Evolutionary conservation across 53 echinoderm and acorn worm species (phyloP).

Genomic region (Pentamera pediparva): DNA sequence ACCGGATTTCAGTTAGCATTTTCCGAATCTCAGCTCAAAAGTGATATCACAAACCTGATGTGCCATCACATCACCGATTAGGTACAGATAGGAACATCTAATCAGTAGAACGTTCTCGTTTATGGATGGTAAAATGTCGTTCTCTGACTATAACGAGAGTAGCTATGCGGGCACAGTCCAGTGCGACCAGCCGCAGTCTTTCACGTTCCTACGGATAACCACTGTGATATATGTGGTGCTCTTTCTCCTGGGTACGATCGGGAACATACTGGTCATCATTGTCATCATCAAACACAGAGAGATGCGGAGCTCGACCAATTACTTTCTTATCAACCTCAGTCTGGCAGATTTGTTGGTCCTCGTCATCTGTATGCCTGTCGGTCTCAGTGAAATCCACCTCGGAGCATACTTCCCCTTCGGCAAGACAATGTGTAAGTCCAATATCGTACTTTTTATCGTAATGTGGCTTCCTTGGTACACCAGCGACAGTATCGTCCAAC

Average conservation of each 20-base stretch:
- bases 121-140: no score
- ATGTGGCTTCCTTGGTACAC: no score
- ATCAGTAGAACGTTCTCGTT: no score
- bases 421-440: slow-evolving; percentile 90
- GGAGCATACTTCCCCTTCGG: slow-evolving; percentile 42
- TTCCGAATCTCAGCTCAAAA: no score
- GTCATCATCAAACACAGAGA: slow-evolving; percentile 87
- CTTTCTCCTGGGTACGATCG: slow-evolving; percentile 72
- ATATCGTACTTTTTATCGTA: not conserved
- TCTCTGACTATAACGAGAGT: no score
- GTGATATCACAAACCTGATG: no score
- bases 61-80: no score
- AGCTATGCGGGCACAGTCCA: no score
- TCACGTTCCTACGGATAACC: slow-evolving; percentile 24
- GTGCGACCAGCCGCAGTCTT: not conserved
- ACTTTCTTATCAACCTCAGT: slow-evolving; percentile 86
- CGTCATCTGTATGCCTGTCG: slow-evolving; percentile 77
- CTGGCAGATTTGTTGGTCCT: slow-evolving; percentile 90
- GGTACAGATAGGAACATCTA: no score
- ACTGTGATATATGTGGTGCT: slow-evolving; percentile 56
- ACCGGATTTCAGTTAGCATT: no score
- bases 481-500: no score
- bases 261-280: slow-evolving; percentile 76
- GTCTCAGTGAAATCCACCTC: slow-evolving; percentile 60
- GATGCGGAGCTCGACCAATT: slow-evolving; percentile 95